Evolutionary conservation across 64 coral and sea anemone species (phyloP).

Genomic region (Orbicella faveolata): DNA sequence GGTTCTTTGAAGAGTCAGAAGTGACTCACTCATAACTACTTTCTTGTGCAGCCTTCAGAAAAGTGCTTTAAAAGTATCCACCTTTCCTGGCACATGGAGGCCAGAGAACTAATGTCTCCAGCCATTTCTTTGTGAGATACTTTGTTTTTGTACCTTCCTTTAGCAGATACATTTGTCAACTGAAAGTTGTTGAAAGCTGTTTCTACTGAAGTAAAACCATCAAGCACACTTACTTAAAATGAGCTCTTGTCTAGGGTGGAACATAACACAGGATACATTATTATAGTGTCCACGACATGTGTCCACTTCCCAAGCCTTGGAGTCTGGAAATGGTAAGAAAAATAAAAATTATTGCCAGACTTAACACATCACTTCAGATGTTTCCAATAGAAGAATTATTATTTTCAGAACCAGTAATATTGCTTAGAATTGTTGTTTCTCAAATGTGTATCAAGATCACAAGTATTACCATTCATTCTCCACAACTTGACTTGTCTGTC

Average conservation of each 20-base stretch:
- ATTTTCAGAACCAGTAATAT: neutral
- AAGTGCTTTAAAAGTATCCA: too few relatives aligned
- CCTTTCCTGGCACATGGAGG: too few relatives aligned
- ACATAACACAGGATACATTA: constrained; percentile 94
- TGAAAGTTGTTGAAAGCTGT: too few relatives aligned
- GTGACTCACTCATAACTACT: too few relatives aligned
- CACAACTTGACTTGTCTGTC: constrained; percentile 98
- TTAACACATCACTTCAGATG: neutral
- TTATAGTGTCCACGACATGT: constrained; percentile 99
- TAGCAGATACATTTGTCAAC: too few relatives aligned
- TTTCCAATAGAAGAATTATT: too few relatives aligned
- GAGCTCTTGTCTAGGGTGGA: constrained; percentile 96
- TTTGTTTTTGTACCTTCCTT: too few relatives aligned
- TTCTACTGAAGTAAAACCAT: neutral
- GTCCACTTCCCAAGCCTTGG: constrained; percentile 97
- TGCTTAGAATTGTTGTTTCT: neutral
- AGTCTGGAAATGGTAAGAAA: constrained; percentile 57
- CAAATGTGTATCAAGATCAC: neutral
- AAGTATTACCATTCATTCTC: constrained; percentile 94
- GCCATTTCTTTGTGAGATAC: too few relatives aligned
- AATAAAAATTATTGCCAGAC: neutral
- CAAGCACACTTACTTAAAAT: constrained; percentile 75
- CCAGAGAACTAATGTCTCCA: too few relatives aligned
- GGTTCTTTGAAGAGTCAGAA: too few relatives aligned
- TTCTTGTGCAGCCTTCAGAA: too few relatives aligned